Base-by-base conservation (phyloP, 2,113 vertebrate species). In the Leiothrix lutea region DNA sequence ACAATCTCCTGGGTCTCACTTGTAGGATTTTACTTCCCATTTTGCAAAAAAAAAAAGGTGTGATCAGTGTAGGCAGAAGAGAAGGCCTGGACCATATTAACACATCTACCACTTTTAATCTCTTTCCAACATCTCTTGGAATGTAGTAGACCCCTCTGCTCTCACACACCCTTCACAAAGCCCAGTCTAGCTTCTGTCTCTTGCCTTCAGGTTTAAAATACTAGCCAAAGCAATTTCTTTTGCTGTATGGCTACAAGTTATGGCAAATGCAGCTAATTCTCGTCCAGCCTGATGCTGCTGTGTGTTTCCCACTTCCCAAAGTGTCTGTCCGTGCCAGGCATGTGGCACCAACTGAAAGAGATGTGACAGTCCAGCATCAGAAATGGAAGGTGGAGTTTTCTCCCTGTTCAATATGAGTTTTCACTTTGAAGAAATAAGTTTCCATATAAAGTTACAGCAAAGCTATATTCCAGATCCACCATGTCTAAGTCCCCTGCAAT, bases 391-490 rank as follows among this genome's bases (percentile, higher is more conserved):
- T 72, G 50, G 10, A 9, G 28, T 69, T 64, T 36, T 16, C n/a
- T 75, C 35, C 61, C 29, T 56, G 2, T 67, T 44, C 66, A 50
- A 10, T 18, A 13, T 0, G 0, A 44, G 28, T 24, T 80, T 86
- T 53, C 33, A 24, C 62, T 72, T 82, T 22, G 36, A 69, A 86
- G 44, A 75, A 67, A 38, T 11, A 67, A 72, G 53, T 69, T 56
- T 56, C 4, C 26, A 6, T 9, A 4, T 29, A 6, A 66, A 66
- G n/a, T 24, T 66, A 35, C 40, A 86, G 45, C 33, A 54, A 51
- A 23, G 19, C 14, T 90, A 8, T n/a, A 17, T 9, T 66, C n/a
- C 60, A 57, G n/a, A 16, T 38, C 65, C 1, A 0, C 33, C 29
- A 18, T 13, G 21, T 75, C 51, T 51, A 19, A 33, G 5, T 67